Percentiles rank a stretch among this genome's conserved stretches.
These are phyloP conservation scores for Galaxias olidus DNA, from an alignment of 2,797 vertebrate species.

Conservation along the genomic window DNA sequence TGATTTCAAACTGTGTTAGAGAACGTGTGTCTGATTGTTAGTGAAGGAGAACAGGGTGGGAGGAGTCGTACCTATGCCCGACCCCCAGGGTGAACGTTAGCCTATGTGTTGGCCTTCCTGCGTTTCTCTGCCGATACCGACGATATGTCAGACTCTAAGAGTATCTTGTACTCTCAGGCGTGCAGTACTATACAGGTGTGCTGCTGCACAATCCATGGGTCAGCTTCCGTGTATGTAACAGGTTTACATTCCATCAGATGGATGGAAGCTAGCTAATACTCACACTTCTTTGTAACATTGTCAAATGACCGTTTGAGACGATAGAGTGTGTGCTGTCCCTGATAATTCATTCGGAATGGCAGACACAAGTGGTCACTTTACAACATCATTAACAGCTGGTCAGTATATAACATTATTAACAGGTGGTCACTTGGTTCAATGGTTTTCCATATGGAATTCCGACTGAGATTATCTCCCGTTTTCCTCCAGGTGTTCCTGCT, in stretches of 20 bases:
- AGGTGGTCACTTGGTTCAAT: neutral
- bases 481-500: conserved; percentile 85
- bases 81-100: neutral
- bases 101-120: neutral
- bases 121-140: neutral
- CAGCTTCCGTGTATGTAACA: no score
- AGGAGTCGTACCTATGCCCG: no score
- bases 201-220: no score
- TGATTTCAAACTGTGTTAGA: neutral
- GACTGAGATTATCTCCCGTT: neutral
- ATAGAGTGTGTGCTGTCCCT: no score
- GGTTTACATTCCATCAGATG: no score
- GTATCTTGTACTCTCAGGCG: neutral
- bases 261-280: no score
- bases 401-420: neutral
- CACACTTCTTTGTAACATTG: no score
- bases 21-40: neutral
- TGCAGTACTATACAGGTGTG: neutral
- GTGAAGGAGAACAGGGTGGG: no score
- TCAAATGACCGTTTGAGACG: no score
- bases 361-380: no score
- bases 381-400: neutral
- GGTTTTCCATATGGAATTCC: neutral
- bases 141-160: neutral
- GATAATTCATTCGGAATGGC: no score